Evolutionary conservation across 2,888 invertebrate species (phyloP).

Genomic region (Orchestes rusci): DNA sequence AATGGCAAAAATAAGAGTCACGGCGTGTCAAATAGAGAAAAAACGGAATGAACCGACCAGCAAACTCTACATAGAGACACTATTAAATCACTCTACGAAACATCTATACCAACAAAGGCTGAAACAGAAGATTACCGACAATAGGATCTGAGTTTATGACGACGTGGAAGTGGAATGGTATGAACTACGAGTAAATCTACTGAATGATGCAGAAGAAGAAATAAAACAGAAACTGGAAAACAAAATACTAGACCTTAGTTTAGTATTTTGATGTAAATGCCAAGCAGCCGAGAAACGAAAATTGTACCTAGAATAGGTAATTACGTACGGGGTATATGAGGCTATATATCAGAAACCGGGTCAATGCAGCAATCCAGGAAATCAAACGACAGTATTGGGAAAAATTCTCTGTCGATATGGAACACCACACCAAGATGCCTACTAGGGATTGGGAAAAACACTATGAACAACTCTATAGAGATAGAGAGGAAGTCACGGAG

Average conservation of each 20-base stretch:
- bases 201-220: neutral
- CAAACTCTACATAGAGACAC: neutral
- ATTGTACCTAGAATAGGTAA: neutral
- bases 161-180: neutral
- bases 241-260: neutral
- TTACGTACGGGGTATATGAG: constrained; percentile 5
- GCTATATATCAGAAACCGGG: too few relatives aligned
- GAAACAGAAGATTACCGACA: neutral
- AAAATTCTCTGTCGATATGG: constrained; percentile 7
- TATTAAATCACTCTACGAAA: neutral
- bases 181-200: neutral
- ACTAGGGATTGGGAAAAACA: constrained; percentile 3
- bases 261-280: too few relatives aligned
- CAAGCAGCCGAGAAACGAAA: neutral
- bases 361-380: constrained; percentile 3
- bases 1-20: neutral
- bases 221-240: neutral
- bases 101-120: neutral
- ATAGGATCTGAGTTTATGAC: neutral
- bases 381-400: too few relatives aligned
- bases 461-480: neutral
- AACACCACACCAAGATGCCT: constrained; percentile 3
- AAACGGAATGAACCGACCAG: neutral
- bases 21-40: neutral
- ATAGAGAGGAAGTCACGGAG: neutral